These are phyloP conservation scores for Myrmecophaga tridactyla DNA, from an alignment of 2,113 vertebrate genomes.

Conservation along the genomic window DNA sequence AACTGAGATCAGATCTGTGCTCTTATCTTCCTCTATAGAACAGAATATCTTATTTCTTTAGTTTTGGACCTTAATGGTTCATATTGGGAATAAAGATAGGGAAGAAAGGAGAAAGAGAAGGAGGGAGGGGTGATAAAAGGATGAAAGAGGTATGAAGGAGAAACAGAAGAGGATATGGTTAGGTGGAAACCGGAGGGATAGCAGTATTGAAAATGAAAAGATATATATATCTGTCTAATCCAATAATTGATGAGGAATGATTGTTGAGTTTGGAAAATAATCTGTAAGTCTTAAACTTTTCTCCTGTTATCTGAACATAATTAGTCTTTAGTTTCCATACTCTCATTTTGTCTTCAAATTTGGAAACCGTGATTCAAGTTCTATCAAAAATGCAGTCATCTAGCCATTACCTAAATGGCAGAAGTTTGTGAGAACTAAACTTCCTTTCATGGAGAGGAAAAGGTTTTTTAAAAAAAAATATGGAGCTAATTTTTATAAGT, in stretches of 20 bases:
- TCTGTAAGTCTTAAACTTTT: neutral
- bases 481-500: conserved; percentile 29
- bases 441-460: conserved; percentile 23
- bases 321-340: neutral
- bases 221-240: neutral
- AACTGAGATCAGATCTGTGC: neutral
- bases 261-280: neutral
- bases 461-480: neutral
- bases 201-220: neutral
- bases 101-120: neutral
- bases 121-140: neutral
- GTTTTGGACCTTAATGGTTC: neutral
- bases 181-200: neutral
- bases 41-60: neutral
- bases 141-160: neutral
- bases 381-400: neutral
- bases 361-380: neutral
- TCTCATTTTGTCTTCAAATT: neutral
- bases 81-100: neutral
- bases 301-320: neutral
- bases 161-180: neutral
- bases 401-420: neutral
- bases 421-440: neutral
- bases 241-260: neutral
- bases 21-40: neutral